These are phyloP conservation scores for Brotula barbata DNA, from an alignment of 2,797 vertebrate species.

Conservation along the genomic window DNA sequence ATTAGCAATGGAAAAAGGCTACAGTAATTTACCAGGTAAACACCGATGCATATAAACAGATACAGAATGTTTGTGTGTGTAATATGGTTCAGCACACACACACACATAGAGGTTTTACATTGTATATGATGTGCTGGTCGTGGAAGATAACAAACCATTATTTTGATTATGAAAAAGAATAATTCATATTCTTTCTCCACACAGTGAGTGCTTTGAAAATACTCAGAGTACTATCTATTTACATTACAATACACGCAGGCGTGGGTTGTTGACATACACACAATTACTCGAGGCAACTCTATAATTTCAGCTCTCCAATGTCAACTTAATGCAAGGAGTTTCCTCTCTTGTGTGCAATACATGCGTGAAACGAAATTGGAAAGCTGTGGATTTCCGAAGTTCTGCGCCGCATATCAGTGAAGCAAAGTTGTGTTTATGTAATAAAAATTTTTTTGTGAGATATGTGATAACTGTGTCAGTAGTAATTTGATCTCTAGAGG, in stretches of 20 bases:
- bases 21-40: too few species aligned
- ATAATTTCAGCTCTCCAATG: constrained; percentile 1
- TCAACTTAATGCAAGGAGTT: not conserved
- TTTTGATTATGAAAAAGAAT: not conserved
- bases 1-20: too few species aligned
- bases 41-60: too few species aligned
- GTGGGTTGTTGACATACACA: constrained; percentile 12
- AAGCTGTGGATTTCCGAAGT: too few species aligned
- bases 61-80: too few species aligned
- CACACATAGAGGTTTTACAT: too few species aligned
- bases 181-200: not conserved
- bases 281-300: not conserved
- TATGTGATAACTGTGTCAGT: not conserved
- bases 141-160: not conserved
- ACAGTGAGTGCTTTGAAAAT: not conserved
- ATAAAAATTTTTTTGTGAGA: not conserved
- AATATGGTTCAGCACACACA: too few species aligned
- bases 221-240: constrained; percentile 24
- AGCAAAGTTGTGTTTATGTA: too few species aligned
- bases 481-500: constrained; percentile 42
- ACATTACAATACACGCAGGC: constrained; percentile 31
- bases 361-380: too few species aligned
- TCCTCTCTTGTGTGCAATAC: not conserved
- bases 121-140: not conserved
- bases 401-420: too few species aligned